Base-by-base conservation (phyloP, 30 jellyfish, hydroid and myxozoan species). In the Morbakka virulenta region DNA sequence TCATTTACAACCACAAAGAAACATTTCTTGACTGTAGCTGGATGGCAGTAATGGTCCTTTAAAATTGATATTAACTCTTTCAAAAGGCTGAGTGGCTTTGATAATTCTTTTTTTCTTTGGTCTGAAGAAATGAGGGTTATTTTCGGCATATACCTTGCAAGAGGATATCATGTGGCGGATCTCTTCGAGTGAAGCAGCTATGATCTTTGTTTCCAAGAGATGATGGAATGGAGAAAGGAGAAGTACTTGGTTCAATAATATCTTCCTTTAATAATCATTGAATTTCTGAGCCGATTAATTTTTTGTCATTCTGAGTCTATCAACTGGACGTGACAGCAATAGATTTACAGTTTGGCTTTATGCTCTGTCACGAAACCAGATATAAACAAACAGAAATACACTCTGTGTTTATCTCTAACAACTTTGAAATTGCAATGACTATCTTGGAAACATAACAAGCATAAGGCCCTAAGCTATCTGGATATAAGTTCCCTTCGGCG, bases 211-310 rank as follows among this genome's bases (percentile, higher is more conserved):
- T 11, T 30, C 21, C 11, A 74, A 64, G 32, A 74, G 62, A 0
- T 1, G 0, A n/a, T n/a, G n/a, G n/a, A n/a, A n/a, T n/a, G n/a
- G n/a, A n/a, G n/a, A 80, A 82, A 23, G 94, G 94, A 1, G 94
- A 82, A 28, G 6, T 67, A 32, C 87, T 41, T 1, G 95, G 94
- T 26, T 84, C 87, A 4, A 75, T 64, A 12, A 75, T 75, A 35
- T 64, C 73, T 29, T 52, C 80, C 51, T 51, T 35, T 13, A 51
- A 67, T 23, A 86, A 52, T 51, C 72, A 35, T 32, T 77, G 50
- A n/a, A 64, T 79, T 81, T 86, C 96, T 2, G 89, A 63, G 41
- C 25, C 67, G 71, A 84, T 75, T 29, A 84, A 84, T 35, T 77
- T 34, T 11, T 32, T 65, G 0, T 84, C 93, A 3, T 52, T 78